phyloP scores from a whole-genome alignment of 2,113 vertebrate species.

The Vulpes lagopus region DNA sequence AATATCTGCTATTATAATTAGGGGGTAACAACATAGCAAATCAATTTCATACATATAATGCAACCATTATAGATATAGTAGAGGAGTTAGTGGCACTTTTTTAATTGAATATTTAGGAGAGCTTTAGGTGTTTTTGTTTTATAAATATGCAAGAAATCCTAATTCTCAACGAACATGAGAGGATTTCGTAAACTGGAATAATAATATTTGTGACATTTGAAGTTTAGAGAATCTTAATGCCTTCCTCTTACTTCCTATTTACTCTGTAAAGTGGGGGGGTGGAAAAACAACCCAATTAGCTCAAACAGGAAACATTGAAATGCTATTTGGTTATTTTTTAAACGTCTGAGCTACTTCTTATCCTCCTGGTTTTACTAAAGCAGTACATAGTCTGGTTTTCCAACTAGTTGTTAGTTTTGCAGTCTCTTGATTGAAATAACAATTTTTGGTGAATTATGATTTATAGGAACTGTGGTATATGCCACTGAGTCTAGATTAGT shows the following conservation, averaged over 20 bases:
- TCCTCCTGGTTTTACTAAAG: neutral
- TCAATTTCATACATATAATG: neutral
- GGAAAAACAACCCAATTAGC: neutral
- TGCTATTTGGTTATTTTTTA: neutral
- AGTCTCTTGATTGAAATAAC: neutral
- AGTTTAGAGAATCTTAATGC: neutral
- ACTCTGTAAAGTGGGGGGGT: neutral
- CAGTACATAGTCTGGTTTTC: neutral
- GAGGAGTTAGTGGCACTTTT: neutral
- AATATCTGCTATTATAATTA: neutral
- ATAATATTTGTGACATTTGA: neutral
- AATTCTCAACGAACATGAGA: neutral
- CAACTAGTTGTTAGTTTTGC: neutral
- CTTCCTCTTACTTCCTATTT: neutral
- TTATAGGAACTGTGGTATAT: neutral
- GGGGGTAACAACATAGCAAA: neutral
- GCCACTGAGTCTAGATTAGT: constrained; percentile 3
- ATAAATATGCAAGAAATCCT: neutral
- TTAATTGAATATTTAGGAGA: neutral
- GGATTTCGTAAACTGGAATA: neutral
- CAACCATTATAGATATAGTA: neutral
- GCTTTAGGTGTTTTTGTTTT: neutral
- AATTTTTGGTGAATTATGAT: neutral
- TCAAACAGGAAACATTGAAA: neutral
- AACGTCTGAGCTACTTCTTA: neutral